phyloP scores from a whole-genome alignment of 2,113 vertebrate genomes.

The Bos indicus region DNA sequence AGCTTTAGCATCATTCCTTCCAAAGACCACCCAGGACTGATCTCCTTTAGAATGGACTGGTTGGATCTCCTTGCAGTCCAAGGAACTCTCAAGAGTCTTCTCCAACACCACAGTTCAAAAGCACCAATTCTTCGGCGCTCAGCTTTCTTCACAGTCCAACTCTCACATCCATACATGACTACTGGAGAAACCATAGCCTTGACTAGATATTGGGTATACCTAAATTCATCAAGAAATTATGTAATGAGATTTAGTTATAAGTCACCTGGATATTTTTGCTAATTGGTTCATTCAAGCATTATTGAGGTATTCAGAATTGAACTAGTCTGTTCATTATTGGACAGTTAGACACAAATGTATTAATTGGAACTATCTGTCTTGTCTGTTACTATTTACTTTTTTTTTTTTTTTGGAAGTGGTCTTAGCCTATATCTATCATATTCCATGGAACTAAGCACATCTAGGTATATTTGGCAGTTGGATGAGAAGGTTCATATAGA shows the following conservation, averaged over 20 bases:
- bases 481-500: neutral
- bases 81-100: too few species aligned
- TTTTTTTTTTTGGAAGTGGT: neutral
- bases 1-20: too few species aligned
- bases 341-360: neutral
- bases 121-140: rapidly evolving
- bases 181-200: too few species aligned
- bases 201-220: neutral
- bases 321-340: neutral
- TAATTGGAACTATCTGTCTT: neutral
- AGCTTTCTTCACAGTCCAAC: too few species aligned
- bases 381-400: neutral
- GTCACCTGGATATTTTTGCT: neutral
- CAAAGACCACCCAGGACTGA: too few species aligned
- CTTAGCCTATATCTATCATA: neutral
- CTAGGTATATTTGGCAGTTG: neutral
- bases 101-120: too few species aligned
- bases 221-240: neutral
- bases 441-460: neutral
- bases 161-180: too few species aligned
- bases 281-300: neutral
- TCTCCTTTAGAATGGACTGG: too few species aligned
- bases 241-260: neutral
- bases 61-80: too few species aligned
- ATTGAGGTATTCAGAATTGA: neutral